phyloP scores from a whole-genome alignment of 92 coral and sea anemone genomes.

The Meandrina meandrites region DNA sequence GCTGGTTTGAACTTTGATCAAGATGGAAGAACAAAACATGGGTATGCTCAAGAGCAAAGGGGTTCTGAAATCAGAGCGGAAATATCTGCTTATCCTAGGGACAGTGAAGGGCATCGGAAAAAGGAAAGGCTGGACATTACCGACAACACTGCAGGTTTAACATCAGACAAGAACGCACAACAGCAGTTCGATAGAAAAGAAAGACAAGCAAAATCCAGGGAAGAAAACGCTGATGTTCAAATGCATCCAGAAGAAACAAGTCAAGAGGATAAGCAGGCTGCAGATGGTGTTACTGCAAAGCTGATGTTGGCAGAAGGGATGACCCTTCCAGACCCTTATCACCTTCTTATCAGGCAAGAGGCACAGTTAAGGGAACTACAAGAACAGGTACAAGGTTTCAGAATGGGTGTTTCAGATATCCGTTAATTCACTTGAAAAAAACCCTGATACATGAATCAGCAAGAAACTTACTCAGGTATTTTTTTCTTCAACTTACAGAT shows the following conservation, averaged over 20 bases:
- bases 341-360: constrained; percentile 66
- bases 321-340: constrained; percentile 60
- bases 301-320: background rate
- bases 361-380: constrained; percentile 71
- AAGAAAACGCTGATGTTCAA: background rate
- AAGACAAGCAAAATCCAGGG: background rate
- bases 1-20: constrained; percentile 5
- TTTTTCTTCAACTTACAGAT: constrained; percentile 42
- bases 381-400: constrained; percentile 64
- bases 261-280: background rate
- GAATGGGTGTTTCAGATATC: background rate
- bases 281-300: background rate
- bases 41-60: background rate
- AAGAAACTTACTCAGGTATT: background rate
- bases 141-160: background rate
- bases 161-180: background rate
- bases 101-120: background rate
- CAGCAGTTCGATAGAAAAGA: background rate
- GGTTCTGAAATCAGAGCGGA: background rate
- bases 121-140: background rate
- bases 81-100: background rate
- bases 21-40: background rate
- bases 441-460: background rate
- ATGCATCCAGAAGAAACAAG: background rate
- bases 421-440: no score